Conservation (phyloP, 2,797 vertebrate genomes). For the Liasis olivaceus region DNA sequence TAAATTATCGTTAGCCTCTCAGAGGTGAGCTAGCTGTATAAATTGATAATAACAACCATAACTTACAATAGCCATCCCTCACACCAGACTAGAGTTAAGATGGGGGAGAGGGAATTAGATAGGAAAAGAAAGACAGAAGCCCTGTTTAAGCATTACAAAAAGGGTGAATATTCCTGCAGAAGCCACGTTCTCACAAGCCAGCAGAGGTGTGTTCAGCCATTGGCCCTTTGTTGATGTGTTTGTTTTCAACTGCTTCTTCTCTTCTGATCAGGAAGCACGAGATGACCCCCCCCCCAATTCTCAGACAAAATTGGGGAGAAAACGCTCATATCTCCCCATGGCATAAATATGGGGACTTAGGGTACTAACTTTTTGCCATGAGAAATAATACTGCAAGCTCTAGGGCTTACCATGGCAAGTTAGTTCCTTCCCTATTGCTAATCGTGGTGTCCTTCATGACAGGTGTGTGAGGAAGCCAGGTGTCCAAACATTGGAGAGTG, state of each 20-base stretch:
- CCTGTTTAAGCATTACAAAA: no score
- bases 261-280: no score
- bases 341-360: background rate
- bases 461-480: conserved; percentile 98
- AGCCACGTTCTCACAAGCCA: no score
- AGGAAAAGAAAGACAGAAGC: no score
- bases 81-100: no score
- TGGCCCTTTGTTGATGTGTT: no score
- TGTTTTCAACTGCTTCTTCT: no score
- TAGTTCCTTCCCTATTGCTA: background rate
- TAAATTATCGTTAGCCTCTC: background rate
- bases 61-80: no score
- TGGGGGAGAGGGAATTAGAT: no score
- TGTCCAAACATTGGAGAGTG: conserved; percentile 98
- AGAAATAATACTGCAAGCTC: background rate
- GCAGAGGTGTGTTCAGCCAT: no score
- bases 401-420: background rate
- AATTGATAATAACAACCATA: background rate
- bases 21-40: background rate
- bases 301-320: background rate
- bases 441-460: background rate
- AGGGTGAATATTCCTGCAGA: no score
- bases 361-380: background rate
- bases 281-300: no score
- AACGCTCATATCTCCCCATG: background rate